These are phyloP conservation scores for Sebastes trivittatus DNA, from an alignment of 2,797 vertebrate genomes.

Conservation along the genomic window DNA sequence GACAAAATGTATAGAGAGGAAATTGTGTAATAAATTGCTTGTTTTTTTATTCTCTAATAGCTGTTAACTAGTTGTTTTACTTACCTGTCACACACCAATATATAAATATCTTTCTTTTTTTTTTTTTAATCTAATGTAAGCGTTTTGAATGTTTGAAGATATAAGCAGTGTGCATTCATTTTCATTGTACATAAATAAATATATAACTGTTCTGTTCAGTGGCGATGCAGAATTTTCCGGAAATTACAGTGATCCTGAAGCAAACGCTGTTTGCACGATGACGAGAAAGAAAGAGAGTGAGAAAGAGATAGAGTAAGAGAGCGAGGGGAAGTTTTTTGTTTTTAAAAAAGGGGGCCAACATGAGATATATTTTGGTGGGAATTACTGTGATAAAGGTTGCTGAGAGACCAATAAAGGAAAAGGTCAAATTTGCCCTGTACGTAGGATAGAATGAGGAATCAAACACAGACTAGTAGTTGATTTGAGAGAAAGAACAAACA, in stretches of 20 bases:
- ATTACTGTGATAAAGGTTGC: constrained; percentile 39
- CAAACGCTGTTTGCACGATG: constrained; percentile 54
- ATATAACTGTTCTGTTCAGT: constrained; percentile 83
- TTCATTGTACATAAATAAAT: constrained; percentile 85
- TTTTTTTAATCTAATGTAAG: constrained; percentile 84
- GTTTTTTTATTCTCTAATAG: constrained; percentile 80
- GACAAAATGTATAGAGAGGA: constrained; percentile 75
- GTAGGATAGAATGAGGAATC: constrained; percentile 45
- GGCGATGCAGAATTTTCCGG: constrained; percentile 72
- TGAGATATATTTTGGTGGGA: constrained; percentile 43
- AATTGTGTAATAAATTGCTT: constrained; percentile 77
- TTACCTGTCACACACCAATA: constrained; percentile 80
- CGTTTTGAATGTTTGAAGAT: constrained; percentile 83
- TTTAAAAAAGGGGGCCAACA: constrained; percentile 43
- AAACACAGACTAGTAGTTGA: constrained; percentile 28
- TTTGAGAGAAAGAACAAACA: constrained; percentile 35
- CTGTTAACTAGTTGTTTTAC: constrained; percentile 81
- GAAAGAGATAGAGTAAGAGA: constrained; percentile 2
- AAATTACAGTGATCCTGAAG: constrained; percentile 62
- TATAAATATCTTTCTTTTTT: constrained; percentile 79
- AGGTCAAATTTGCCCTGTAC: constrained; percentile 47
- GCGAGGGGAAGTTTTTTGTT: constrained; percentile 52
- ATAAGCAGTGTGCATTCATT: constrained; percentile 82
- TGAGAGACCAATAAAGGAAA: constrained; percentile 34
- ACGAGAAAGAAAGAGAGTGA: constrained; percentile 16